Evolutionary conservation across 2,797 vertebrate genomes (phyloP).

Genomic region (Chelonia mydas): DNA sequence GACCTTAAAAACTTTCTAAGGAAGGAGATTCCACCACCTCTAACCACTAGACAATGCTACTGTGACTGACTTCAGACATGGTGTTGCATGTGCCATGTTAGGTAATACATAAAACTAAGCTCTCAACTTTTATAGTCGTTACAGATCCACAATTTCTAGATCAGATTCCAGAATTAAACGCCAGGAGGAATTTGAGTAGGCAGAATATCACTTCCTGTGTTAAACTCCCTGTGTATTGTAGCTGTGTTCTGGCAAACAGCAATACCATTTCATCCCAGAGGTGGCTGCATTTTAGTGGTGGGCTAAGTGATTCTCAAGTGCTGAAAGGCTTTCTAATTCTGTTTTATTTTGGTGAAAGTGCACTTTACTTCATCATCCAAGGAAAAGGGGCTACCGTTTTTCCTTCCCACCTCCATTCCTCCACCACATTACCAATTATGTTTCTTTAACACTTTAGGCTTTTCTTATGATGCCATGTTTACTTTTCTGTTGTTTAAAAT

Average conservation of each 20-base stretch:
- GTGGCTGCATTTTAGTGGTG: neutral
- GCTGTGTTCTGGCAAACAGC: neutral
- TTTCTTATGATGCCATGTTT: neutral
- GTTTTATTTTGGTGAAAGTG: neutral
- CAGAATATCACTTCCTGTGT: neutral
- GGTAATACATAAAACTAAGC: neutral
- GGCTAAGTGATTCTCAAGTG: neutral
- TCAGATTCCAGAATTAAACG: neutral
- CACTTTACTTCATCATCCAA: neutral
- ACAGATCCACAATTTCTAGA: neutral
- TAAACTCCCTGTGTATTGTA: neutral
- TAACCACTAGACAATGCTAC: neutral
- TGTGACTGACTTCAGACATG: neutral
- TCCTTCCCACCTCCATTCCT: neutral
- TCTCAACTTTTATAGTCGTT: neutral
- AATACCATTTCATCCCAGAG: neutral
- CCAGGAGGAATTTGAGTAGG: no score
- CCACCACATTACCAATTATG: neutral
- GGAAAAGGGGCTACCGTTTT: neutral
- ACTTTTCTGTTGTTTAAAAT: neutral
- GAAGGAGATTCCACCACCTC: neutral
- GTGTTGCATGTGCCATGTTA: neutral
- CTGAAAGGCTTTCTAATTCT: neutral
- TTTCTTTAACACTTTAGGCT: neutral
- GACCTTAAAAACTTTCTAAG: no score